Evolutionary conservation across 2,797 vertebrate species (phyloP), one percentile per base, ranked within the genome.

Genomic region (Sebastolobus altivelis): DNA sequence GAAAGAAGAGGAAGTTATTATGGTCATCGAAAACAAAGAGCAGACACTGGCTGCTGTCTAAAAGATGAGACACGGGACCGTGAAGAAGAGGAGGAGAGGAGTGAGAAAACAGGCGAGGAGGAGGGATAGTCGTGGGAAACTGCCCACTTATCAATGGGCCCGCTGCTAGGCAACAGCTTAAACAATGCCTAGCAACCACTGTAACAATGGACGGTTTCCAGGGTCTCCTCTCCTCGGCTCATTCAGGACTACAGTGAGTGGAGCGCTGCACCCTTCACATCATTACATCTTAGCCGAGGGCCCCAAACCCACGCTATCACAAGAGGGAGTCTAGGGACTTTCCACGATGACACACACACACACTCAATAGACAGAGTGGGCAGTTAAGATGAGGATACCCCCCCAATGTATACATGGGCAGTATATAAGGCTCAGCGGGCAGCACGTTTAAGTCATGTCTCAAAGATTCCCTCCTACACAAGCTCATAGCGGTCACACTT

Each of bases 81-180:
- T 72, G 75, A 86, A 56, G 88, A 80, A 72, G 75, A 80, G 79
- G 70, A 9, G 1, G 49, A 16, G 63, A 68, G 72, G 72, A 56
- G 58, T 46, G 65, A 73, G 81, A 77, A 43, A 78, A 55, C 67
- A 10, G 33, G n/a, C n/a, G 33, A 16, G 46, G 54, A 37, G 83
- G 86, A 60, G 79, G 72, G 65, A 52, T 9, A 68, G 78, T 83
- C 91, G 91, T 95, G 94, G 95, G 94, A 95, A 95, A 88, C 77
- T 35, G 75, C 80, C 81, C 22, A n/a, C 54, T 88, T 49, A 77
- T 93, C 89, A 93, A 93, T 87, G 83, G 69, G 37, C 68, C 68
- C 4, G 90, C 87, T 95, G 90, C 94, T 91, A 92, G 70, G 94
- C 93, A 93, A 95, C 94, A 52, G 77, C 79, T 65, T 77, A 77